These are phyloP conservation scores for Argyra leucocephala DNA, from an alignment of 2,888 invertebrate genomes.

Conservation along the genomic window DNA sequence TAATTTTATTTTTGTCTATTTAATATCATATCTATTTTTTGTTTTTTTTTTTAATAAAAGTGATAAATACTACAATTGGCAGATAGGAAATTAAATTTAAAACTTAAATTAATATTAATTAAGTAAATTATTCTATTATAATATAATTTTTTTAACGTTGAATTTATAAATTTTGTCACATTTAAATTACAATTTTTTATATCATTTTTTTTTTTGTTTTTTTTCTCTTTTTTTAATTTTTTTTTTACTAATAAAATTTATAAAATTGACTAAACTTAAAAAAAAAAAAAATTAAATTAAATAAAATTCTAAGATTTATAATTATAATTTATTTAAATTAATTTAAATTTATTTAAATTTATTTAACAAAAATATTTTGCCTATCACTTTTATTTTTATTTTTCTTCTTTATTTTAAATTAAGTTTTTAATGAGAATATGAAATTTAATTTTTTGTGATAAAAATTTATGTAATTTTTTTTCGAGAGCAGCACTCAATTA, in stretches of 20 bases:
- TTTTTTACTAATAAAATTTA: no score
- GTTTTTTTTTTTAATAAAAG: background rate
- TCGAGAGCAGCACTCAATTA: no score
- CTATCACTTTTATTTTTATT: background rate
- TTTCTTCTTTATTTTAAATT: background rate
- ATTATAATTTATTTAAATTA: background rate
- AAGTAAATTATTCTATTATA: background rate
- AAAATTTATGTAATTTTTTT: no score
- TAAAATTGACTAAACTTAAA: background rate
- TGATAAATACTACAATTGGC: constrained; percentile 6
- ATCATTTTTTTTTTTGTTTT: background rate
- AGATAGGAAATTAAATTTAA: constrained; percentile 1
- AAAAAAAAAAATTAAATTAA: background rate
- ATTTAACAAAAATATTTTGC: background rate
- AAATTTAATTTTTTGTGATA: no score
- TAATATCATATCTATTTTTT: no score
- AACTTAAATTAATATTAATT: background rate
- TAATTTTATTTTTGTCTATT: no score
- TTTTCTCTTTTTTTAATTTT: background rate
- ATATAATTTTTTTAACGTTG: background rate
- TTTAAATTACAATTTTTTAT: background rate
- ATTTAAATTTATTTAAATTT: background rate
- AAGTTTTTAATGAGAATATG: background rate
- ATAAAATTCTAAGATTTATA: background rate
- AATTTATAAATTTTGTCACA: background rate